Evolutionary conservation across 1,140 invertebrate genomes (phyloP), one percentile per base, ranked within the genome.

Genomic region (Brachystomella parvula): DNA sequence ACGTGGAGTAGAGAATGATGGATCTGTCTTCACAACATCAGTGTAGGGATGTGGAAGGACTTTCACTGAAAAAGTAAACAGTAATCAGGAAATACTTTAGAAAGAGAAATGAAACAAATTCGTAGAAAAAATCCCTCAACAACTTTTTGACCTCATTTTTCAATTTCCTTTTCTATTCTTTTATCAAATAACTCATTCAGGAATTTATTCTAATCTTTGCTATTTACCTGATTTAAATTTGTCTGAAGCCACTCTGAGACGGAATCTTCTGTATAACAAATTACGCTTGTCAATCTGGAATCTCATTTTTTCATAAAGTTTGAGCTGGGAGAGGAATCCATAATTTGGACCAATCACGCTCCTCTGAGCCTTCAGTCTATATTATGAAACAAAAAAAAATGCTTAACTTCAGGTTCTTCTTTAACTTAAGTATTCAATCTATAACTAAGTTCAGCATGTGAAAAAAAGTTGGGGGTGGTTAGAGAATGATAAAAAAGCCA

Each of bases 21-120:
- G 89, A 79, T 92, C 89, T 1, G 86, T 80, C 77, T 89, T 89
- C 1, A 92, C 82, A 12, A 91, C 79, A 76, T 88, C 86, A 61
- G 83, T 81, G 71, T 87, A 90, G 65, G 82, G 83, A 75, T 87
- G 86, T 0, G 89, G 89, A 57, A 92, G 78, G 72, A 92, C 90
- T 79, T 88, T 89, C 0, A 86, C 89, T 85, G 74, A 12, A 61
- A 63, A 64, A 66, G 33, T 21, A 28, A 3, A 69, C 6, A 56
- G 2, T 47, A 53, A 66, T 19, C 12, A 15, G n/a, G n/a, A n/a
- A n/a, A n/a, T n/a, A n/a, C n/a, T n/a, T n/a, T n/a, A n/a, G n/a
- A n/a, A n/a, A n/a, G n/a, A n/a, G n/a, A n/a, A n/a, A n/a, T n/a
- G n/a, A n/a, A n/a, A n/a, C n/a, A n/a, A n/a, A n/a, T n/a, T n/a